These are phyloP conservation scores for Coregonus suidteri DNA, from an alignment of 2,797 vertebrate species.

Conservation along the genomic window DNA sequence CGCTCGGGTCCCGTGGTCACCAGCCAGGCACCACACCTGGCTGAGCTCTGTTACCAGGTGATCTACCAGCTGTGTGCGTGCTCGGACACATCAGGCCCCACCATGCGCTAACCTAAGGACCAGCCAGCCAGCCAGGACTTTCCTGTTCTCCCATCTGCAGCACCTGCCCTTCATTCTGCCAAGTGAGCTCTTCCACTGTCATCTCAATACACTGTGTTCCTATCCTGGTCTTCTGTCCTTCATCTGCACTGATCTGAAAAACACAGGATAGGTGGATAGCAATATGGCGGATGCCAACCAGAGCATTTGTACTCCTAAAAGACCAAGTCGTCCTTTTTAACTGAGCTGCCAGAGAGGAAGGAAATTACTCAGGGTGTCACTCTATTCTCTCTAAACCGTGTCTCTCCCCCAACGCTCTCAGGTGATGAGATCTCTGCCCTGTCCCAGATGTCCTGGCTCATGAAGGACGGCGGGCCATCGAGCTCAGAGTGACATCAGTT, in stretches of 20 bases:
- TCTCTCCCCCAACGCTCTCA: slow-evolving; percentile 50
- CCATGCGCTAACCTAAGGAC: slow-evolving; percentile 97
- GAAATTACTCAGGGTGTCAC: too few relatives aligned
- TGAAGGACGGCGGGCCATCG: slow-evolving; percentile 94
- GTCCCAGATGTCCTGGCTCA: slow-evolving; percentile 98
- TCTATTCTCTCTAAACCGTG: background rate
- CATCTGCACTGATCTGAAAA: background rate
- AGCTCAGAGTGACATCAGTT: slow-evolving; percentile 92
- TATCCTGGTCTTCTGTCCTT: background rate
- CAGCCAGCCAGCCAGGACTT: slow-evolving; percentile 98
- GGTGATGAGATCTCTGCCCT: slow-evolving; percentile 90
- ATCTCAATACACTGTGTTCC: background rate
- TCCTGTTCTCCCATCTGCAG: slow-evolving; percentile 94
- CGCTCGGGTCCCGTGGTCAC: slow-evolving; percentile 86
- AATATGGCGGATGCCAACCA: too few relatives aligned
- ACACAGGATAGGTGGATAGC: background rate
- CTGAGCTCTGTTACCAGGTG: slow-evolving; percentile 98
- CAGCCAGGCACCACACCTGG: slow-evolving; percentile 88
- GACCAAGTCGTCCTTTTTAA: background rate
- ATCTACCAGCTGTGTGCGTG: slow-evolving; percentile 94
- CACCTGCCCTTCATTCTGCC: slow-evolving; percentile 89
- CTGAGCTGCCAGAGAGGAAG: background rate
- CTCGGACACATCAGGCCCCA: slow-evolving; percentile 93
- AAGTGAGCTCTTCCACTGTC: slow-evolving; percentile 65
- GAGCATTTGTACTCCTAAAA: background rate